Evolutionary conservation across 2,797 vertebrate genomes (phyloP).

Genomic region (Gallinago nigripennis): DNA sequence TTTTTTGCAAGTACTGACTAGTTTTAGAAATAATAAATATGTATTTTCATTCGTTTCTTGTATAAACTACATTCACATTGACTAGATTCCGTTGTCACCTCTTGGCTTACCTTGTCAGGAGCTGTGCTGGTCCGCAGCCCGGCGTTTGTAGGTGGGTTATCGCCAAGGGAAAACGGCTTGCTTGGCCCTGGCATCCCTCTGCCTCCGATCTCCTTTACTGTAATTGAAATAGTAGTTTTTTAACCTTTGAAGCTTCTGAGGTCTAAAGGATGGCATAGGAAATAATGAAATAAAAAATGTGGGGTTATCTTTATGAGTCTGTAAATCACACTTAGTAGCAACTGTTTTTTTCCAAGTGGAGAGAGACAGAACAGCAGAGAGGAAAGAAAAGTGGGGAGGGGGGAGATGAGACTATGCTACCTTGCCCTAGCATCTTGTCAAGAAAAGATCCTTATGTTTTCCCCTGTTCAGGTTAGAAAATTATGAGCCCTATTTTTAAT

Average conservation of each 20-base stretch:
- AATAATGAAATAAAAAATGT: neutral
- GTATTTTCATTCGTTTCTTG: neutral
- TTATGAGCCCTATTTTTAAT: slow-evolving; percentile 36
- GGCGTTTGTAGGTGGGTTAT: neutral
- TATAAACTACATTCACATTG: neutral
- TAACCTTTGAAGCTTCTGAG: neutral
- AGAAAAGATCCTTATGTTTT: neutral
- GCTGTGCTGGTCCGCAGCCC: neutral
- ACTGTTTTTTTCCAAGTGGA: neutral
- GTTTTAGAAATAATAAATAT: neutral
- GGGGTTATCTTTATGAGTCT: neutral
- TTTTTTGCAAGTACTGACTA: neutral
- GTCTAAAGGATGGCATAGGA: neutral
- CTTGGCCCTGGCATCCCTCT: neutral
- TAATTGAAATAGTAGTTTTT: neutral
- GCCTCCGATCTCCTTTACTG: neutral
- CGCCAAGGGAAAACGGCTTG: neutral
- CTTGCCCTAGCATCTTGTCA: neutral
- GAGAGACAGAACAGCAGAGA: neutral
- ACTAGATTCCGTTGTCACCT: neutral
- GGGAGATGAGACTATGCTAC: neutral
- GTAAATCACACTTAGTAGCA: neutral
- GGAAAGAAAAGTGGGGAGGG: accelerated
- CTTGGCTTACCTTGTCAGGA: neutral
- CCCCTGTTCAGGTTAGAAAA: slow-evolving; percentile 28